A percentile compares a stretch with the other conserved stretches of the same genome.
phyloP scores from a whole-genome alignment of 2,797 vertebrate species.

The Coilia nasus region DNA sequence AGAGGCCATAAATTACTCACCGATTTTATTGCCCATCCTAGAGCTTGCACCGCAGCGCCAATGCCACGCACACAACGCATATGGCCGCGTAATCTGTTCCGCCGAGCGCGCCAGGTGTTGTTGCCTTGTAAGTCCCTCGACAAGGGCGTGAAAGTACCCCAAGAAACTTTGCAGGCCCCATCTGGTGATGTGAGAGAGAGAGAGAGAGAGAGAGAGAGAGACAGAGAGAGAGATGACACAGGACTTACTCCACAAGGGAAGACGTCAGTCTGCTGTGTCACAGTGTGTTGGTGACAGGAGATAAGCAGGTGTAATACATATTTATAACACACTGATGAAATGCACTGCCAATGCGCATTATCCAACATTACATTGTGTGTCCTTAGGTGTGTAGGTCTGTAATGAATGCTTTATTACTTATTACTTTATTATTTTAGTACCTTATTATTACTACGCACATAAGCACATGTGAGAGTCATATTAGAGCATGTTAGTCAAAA shows the following conservation, averaged over 20 bases:
- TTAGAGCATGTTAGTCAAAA: too few species aligned
- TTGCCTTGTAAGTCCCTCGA: slow-evolving; percentile 58
- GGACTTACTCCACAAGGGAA: neutral
- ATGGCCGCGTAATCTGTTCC: slow-evolving; percentile 69
- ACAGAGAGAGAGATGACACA: neutral
- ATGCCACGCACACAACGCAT: slow-evolving; percentile 64
- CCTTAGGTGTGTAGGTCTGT: neutral
- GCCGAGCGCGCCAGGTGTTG: slow-evolving; percentile 69
- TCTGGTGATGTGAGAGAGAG: slow-evolving; percentile 53
- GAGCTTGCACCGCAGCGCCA: slow-evolving; percentile 53
- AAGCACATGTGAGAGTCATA: neutral
- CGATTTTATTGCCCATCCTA: slow-evolving; percentile 67
- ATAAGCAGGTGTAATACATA: neutral
- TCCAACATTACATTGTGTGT: neutral
- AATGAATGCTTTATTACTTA: neutral
- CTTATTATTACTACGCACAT: too few species aligned
- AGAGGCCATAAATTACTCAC: slow-evolving; percentile 51
- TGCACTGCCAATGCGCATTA: neutral
- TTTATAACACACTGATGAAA: neutral
- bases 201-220: slow-evolving; percentile 39
- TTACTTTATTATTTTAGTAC: too few species aligned
- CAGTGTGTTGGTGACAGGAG: neutral
- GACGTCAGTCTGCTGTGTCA: neutral
- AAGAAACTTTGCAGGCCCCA: slow-evolving; percentile 52
- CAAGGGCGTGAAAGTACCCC: slow-evolving; percentile 60